phyloP scores from a whole-genome alignment of 2,113 vertebrate species.

The Leiothrix lutea region DNA sequence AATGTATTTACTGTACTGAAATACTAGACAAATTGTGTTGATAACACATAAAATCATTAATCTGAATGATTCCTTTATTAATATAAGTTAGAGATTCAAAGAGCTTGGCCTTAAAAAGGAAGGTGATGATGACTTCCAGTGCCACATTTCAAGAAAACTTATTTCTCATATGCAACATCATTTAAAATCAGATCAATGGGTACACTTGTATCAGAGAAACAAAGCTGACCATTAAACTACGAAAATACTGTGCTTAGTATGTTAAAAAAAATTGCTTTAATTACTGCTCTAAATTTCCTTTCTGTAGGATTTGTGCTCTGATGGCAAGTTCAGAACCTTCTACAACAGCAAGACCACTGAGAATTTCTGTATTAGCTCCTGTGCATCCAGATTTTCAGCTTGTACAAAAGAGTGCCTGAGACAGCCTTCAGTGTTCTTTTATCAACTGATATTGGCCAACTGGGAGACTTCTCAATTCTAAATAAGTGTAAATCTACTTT shows the following conservation, averaged over 20 bases:
- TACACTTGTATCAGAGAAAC: neutral
- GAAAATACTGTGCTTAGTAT: neutral
- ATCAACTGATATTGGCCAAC: neutral
- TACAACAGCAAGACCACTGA: neutral
- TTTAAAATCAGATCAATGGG: neutral
- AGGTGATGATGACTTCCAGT: neutral
- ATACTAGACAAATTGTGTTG: neutral
- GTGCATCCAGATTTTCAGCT: neutral
- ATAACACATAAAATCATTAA: neutral
- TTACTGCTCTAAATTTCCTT: neutral
- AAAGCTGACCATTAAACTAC: neutral
- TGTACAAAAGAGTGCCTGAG: neutral
- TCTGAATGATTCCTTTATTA: neutral
- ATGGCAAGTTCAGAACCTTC: neutral
- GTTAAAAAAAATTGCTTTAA: neutral
- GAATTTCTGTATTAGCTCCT: neutral
- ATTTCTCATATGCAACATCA: neutral
- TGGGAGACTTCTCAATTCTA: neutral
- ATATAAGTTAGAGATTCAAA: neutral
- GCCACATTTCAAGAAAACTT: neutral
- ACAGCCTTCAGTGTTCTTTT: neutral
- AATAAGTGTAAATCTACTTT: neutral
- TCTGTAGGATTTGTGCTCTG: neutral
- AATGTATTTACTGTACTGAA: neutral
- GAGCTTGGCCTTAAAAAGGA: neutral